Percentiles rank a stretch among this genome's conserved stretches.
phyloP scores from a whole-genome alignment of 2,113 vertebrate genomes.

The Ranitomeya imitator region DNA sequence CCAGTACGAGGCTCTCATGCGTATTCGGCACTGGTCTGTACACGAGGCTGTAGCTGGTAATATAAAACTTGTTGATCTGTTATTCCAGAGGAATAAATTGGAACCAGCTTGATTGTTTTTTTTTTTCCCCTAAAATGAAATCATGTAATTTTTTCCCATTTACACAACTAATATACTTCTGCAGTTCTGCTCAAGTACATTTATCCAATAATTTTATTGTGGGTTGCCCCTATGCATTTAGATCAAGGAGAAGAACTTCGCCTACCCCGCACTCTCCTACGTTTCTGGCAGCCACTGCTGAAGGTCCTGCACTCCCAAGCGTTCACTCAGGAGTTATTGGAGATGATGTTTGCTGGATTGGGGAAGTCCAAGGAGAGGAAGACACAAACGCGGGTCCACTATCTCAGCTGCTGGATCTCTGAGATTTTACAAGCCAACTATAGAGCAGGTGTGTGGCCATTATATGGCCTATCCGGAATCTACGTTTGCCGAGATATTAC shows the following conservation, averaged over 20 bases:
- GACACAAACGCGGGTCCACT: constrained; percentile 72
- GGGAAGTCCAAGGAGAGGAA: constrained; percentile 68
- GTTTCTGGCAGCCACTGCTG: constrained; percentile 91
- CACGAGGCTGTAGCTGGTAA: too few species aligned
- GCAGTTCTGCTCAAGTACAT: too few species aligned
- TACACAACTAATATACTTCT: too few species aligned
- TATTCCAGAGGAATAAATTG: too few species aligned
- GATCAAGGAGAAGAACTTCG: constrained; percentile 69
- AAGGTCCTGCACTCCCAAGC: constrained; percentile 76
- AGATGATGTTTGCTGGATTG: constrained; percentile 84
- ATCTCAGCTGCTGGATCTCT: constrained; percentile 85
- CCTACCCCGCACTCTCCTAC: constrained; percentile 78
- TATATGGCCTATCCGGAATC: not conserved
- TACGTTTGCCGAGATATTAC: too few species aligned
- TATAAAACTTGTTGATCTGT: too few species aligned
- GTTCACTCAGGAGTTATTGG: constrained; percentile 83
- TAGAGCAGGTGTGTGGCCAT: constrained; percentile 55
- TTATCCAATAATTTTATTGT: not conserved
- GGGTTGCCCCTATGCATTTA: constrained; percentile 48
- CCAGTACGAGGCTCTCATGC: too few species aligned
- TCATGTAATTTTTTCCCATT: too few species aligned
- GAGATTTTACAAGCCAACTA: constrained; percentile 82
- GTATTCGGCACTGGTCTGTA: too few species aligned
- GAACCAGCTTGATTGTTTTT: too few species aligned
- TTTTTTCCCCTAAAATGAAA: too few species aligned